Conservation (phyloP, 2,888 invertebrate species). For the Caenorhabditis virilis region DNA sequence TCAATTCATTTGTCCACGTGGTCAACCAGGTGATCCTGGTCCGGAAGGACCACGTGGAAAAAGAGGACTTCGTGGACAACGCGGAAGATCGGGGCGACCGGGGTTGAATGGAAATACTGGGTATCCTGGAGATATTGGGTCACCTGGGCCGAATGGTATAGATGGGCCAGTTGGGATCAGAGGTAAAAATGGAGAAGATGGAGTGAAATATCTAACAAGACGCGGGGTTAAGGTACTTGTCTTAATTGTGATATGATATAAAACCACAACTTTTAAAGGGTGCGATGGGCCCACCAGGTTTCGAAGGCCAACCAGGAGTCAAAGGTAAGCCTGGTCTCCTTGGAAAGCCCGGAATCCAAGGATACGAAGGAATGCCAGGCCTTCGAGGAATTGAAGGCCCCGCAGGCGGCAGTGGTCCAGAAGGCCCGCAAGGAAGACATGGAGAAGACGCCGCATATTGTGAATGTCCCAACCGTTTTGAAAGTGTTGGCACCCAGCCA, state of each 20-base stretch:
- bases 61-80: constrained; percentile 36
- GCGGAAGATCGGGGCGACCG: constrained; percentile 36
- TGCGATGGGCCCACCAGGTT: constrained; percentile 37
- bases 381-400: constrained; percentile 28
- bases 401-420: constrained; percentile 20
- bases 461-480: constrained; percentile 30
- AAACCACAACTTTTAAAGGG: constrained; percentile 15
- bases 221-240: constrained; percentile 29
- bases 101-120: constrained; percentile 38
- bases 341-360: constrained; percentile 21
- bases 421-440: constrained; percentile 17
- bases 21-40: constrained; percentile 34
- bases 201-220: constrained; percentile 33
- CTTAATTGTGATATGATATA: background rate
- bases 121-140: constrained; percentile 36
- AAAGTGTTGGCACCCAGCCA: too few species aligned
- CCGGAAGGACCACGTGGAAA: constrained; percentile 36
- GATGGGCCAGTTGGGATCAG: constrained; percentile 39
- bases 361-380: constrained; percentile 34
- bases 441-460: constrained; percentile 41
- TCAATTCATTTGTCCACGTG: constrained; percentile 41
- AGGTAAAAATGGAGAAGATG: constrained; percentile 41
- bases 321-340: constrained; percentile 24
- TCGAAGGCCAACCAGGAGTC: constrained; percentile 38
- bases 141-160: constrained; percentile 22